Percentiles rank a stretch among this genome's conserved stretches.
phyloP scores from a whole-genome alignment of 2,888 invertebrate species.

The Operophtera brumata region DNA sequence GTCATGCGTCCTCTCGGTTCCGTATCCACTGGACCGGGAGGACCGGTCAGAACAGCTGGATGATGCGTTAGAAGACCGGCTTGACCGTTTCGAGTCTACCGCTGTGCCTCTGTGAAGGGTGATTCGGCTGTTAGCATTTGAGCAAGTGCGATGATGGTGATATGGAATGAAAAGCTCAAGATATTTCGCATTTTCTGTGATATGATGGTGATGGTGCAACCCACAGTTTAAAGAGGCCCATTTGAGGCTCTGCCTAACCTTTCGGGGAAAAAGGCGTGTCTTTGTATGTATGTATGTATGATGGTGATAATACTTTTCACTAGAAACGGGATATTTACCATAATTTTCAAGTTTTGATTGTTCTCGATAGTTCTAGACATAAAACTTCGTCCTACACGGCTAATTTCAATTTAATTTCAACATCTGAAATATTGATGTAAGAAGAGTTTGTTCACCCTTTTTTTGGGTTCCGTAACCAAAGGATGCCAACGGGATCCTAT shows the following conservation, averaged over 20 bases:
- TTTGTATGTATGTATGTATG: no score
- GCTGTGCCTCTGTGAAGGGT: slow-evolving; percentile 39
- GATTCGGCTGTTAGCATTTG: slow-evolving; percentile 3
- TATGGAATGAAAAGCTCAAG: background rate
- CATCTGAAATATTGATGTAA: slow-evolving; percentile 27
- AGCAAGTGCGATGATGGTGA: background rate
- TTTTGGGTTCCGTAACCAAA: no score
- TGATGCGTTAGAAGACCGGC: slow-evolving; percentile 71
- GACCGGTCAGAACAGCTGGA: slow-evolving; percentile 71
- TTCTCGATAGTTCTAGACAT: no score
- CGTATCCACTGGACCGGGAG: slow-evolving; percentile 73
- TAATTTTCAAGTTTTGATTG: slow-evolving; percentile 49
- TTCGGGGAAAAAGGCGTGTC: no score
- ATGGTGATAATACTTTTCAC: no score
- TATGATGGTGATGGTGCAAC: background rate
- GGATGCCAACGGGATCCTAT: no score
- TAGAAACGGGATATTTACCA: no score
- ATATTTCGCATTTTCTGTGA: background rate
- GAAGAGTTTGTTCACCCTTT: slow-evolving; percentile 40
- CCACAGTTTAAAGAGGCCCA: no score
- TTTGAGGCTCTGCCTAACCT: no score
- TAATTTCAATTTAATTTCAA: slow-evolving; percentile 38
- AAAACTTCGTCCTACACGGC: slow-evolving; percentile 34
- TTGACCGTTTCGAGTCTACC: slow-evolving; percentile 66
- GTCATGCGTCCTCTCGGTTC: slow-evolving; percentile 63